Evolutionary conservation across 2,888 invertebrate species (phyloP).

Genomic region (Agelastica alni): DNA sequence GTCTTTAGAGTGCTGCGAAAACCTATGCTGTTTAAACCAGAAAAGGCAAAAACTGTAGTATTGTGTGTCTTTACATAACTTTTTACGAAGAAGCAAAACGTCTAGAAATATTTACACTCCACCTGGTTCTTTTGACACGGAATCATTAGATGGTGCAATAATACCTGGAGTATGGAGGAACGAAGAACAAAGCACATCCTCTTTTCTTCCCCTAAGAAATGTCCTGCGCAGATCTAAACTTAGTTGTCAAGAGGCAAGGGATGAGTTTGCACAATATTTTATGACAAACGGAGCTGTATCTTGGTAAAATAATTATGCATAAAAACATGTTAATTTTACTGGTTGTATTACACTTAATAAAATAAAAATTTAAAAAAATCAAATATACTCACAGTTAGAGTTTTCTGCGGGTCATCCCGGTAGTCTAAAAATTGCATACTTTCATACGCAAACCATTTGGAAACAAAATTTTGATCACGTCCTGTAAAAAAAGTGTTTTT

Average conservation of each 20-base stretch:
- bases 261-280: too few relatives aligned
- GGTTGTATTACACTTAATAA: too few relatives aligned
- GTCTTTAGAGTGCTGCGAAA: too few relatives aligned
- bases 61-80: constrained; percentile 27
- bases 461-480: too few relatives aligned
- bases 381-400: constrained; percentile 4
- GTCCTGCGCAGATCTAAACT: constrained; percentile 6
- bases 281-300: too few relatives aligned
- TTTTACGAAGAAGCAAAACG: constrained; percentile 28
- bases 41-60: constrained; percentile 13
- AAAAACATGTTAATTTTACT: too few relatives aligned
- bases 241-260: constrained; percentile 10
- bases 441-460: constrained; percentile 10
- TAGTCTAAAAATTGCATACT: constrained; percentile 7
- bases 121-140: constrained; percentile 18
- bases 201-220: constrained; percentile 7
- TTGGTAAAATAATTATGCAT: too few relatives aligned
- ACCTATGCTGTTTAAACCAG: too few relatives aligned
- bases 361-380: background rate
- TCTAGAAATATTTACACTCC: constrained; percentile 23
- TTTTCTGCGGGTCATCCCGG: background rate
- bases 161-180: constrained; percentile 8
- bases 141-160: constrained; percentile 11
- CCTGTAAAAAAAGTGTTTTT: too few relatives aligned
- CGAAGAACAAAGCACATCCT: constrained; percentile 5